phyloP scores from a whole-genome alignment of 2,113 vertebrate species.

The Oryzias woworae region DNA sequence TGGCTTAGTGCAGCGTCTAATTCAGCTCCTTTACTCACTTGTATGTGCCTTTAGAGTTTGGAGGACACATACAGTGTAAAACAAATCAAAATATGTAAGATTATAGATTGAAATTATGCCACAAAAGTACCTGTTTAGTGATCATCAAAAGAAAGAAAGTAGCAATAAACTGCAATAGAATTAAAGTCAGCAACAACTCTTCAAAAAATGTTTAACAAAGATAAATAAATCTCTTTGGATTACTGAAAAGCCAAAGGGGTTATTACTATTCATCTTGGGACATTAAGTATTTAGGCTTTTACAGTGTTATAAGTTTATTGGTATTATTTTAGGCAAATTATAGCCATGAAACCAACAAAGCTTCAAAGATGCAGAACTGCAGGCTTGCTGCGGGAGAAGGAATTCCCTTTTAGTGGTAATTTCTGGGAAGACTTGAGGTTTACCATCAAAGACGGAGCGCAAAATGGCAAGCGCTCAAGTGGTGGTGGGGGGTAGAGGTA shows the following conservation, averaged over 20 bases:
- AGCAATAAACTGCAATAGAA: constrained; percentile 11
- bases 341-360: constrained; percentile 64
- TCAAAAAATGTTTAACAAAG: not conserved
- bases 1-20: constrained; percentile 13
- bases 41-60: constrained; percentile 6
- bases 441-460: constrained; percentile 37
- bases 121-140: constrained; percentile 38
- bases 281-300: constrained; percentile 60
- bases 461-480: constrained; percentile 34
- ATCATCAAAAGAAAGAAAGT: constrained; percentile 19
- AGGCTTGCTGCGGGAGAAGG: constrained; percentile 41
- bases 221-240: constrained; percentile 16
- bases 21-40: constrained; percentile 18
- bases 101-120: constrained; percentile 37
- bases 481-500: not conserved
- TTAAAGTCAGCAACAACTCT: constrained; percentile 21
- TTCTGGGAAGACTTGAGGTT: constrained; percentile 51
- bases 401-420: constrained; percentile 69
- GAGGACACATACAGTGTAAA: constrained; percentile 3
- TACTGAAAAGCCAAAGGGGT: constrained; percentile 39
- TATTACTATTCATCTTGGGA: constrained; percentile 53
- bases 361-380: constrained; percentile 55
- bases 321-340: constrained; percentile 75
- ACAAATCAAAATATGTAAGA: constrained; percentile 30
- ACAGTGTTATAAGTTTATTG: constrained; percentile 63